Base-by-base conservation (phyloP, 2,888 invertebrate genomes). In the Drosophila mettleri region DNA sequence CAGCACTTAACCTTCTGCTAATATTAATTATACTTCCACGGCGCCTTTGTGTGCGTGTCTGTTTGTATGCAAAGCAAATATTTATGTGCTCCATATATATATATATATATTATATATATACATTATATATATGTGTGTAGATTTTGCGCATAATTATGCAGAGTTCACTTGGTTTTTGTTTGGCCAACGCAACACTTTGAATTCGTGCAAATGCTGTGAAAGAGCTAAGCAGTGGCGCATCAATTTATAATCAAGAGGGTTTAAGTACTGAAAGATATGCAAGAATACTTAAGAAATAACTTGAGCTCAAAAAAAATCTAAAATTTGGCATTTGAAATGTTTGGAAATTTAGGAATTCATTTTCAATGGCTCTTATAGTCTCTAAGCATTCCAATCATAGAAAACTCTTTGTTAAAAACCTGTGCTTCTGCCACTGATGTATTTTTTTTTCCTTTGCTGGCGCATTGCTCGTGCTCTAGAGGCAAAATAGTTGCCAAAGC, bases 131-230 rank as follows among this genome's bases (percentile, higher is more conserved):
- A 22, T 69, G 34, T 58, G 31, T 48, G 65, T 65, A 39, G 70
- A 59, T 78, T 75, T 83, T 80, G 74, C 65, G 80, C 80, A 83
- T 80, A 80, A 83, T 80, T 80, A 80, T 83, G 75, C 80, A 80
- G 51, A 75, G 81, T 65, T 78, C 66, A 67, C 72, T 75, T 81
- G 65, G 60, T 69, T 72, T 81, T 63, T 78, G 79, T 81, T 78
- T 78, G 74, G 81, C 67, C 63, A 78, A 63, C 61, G 69, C 61
- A 76, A 76, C 80, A 74, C 74, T 82, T 77, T 77, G 70, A 63
- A 60, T 70, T 51, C 46, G 57, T 43, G 64, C 52, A 54, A 71
- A 53, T 59, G 31, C 62, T 64, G 65, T 69, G 60, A 60, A 60
- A 62, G 31, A 62, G 41, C 8, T 38, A 36, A 9, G 0, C 65